Evolutionary conservation across 2,113 vertebrate genomes (phyloP), one percentile per base, ranked within the genome.

Genomic region (Sula dactylatra): DNA sequence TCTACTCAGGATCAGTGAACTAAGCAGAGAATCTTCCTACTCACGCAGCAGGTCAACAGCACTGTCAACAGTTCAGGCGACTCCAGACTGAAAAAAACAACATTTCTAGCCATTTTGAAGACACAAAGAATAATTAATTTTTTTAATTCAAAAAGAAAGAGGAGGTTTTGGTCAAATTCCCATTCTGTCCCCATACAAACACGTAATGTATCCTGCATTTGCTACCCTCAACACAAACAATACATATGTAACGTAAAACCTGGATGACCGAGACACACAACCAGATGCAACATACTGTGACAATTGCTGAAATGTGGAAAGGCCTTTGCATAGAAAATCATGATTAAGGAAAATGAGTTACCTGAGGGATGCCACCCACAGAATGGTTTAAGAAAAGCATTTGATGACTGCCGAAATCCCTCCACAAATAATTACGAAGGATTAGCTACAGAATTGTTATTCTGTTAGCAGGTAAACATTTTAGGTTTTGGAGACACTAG

Each of bases 241-340:
- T 12, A 62, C 0, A 0, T 5, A 59, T 12, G 9, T 25, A 59
- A 77, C 0, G 0, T 52, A 73, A 82, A 85, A 58, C 24, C 13
- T 76, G 55, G 21, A 61, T 76, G 64, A 87, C 32, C 5, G 8
- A 81, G 52, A 55, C 38, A 38, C 8, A 47, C 12, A 81, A 36
- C 2, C 29, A 54, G 14, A 79, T 76, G 25, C 50, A 73, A 44
- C 10, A 61, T 26, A 81, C 3, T 0, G 4, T 13, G 47, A 52
- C 8, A 81, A 27, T 31, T 82, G 47, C 14, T 20, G 85, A 74
- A 92, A 77, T 4, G 4, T 42, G 22, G 29, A 70, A 56, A 86
- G 40, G 25, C 4, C 42, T 69, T 61, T 42, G 24, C 32, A 20
- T 4, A 69, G 44, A 73, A 94, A 91, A 84, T 19, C 13, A 42